Conservation (phyloP, 2,888 invertebrate species). For the Lomographa bimaculata region DNA sequence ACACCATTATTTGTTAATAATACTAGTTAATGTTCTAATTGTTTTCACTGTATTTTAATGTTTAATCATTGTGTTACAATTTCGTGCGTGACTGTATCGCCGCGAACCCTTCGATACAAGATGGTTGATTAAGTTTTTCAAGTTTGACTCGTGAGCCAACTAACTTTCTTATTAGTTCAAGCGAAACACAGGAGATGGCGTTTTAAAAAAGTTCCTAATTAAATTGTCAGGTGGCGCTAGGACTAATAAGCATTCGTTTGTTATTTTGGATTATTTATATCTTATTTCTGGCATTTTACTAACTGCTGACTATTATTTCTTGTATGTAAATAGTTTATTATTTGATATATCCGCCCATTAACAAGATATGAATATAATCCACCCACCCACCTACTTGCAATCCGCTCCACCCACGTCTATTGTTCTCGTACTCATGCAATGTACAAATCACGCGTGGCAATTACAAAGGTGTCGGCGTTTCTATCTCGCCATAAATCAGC, state of each 20-base stretch:
- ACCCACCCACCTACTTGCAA: conserved; percentile 38
- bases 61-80: no score
- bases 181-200: conserved; percentile 53
- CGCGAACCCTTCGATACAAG: background rate
- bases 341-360: no score
- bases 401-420: conserved; percentile 47
- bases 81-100: conserved; percentile 7
- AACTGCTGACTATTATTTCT: no score
- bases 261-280: no score
- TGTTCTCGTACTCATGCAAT: conserved; percentile 63
- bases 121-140: background rate
- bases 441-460: conserved; percentile 71
- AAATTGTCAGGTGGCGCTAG: conserved; percentile 14
- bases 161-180: conserved; percentile 38
- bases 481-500: conserved; percentile 79
- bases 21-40: no score
- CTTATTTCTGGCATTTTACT: no score
- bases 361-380: no score
- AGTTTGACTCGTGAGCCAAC: conserved; percentile 3
- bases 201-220: conserved; percentile 15
- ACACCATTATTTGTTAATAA: no score
- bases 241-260: no score
- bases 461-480: conserved; percentile 80
- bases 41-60: no score
- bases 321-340: no score